Evolutionary conservation across 2,113 vertebrate species (phyloP).

Genomic region (Ovibos moschatus): DNA sequence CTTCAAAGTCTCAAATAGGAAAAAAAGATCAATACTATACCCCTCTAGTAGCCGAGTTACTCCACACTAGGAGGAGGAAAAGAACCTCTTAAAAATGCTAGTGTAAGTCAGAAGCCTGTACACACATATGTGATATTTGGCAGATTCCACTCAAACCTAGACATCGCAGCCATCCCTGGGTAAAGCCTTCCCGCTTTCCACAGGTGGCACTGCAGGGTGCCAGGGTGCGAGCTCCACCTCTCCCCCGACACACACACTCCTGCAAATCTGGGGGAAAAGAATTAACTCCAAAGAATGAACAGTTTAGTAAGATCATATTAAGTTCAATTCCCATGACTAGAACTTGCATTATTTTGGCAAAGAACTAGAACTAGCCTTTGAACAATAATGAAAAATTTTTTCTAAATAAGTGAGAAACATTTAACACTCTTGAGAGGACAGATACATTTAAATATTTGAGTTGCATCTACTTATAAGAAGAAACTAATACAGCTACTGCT

Average conservation of each 20-base stretch:
- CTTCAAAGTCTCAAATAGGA: neutral
- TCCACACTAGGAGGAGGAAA: neutral
- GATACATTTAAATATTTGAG: neutral
- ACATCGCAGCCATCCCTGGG: fast-evolving
- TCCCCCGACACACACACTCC: fast-evolving
- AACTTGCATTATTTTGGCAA: neutral
- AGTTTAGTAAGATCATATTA: neutral
- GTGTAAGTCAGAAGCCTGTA: neutral
- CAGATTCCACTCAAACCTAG: neutral
- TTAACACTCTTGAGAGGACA: neutral
- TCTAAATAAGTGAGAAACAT: neutral
- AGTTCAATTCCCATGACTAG: neutral
- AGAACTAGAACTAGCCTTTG: neutral
- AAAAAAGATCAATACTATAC: neutral
- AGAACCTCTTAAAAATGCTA: neutral
- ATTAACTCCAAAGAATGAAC: neutral
- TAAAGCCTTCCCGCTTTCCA: neutral
- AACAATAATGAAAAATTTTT: neutral
- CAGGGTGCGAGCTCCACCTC: neutral
- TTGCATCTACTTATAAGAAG: neutral
- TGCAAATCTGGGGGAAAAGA: neutral
- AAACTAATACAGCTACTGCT: neutral
- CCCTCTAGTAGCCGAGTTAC: neutral
- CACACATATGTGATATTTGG: neutral
- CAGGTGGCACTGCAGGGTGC: neutral